phyloP scores from a whole-genome alignment of 30 jellyfish, hydroid and myxozoan genomes.

The Hydractinia symbiolongicarpus region DNA sequence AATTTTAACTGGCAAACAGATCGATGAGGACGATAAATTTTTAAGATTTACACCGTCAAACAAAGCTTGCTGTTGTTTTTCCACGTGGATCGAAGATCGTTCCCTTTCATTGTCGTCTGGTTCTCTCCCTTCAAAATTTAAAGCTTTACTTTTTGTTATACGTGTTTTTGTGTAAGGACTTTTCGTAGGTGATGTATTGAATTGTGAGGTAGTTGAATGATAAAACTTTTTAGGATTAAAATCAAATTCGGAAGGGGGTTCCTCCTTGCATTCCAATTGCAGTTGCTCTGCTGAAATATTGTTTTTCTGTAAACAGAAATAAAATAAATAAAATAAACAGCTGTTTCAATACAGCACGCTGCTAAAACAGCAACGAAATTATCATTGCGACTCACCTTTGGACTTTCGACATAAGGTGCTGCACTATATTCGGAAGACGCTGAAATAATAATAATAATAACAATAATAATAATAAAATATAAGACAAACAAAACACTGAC shows the following conservation, averaged over 20 bases:
- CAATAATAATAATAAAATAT: too few species aligned
- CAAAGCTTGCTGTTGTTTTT: slow-evolving; percentile 19
- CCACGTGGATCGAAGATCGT: slow-evolving; percentile 22
- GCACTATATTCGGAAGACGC: too few species aligned
- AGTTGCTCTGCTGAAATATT: neutral
- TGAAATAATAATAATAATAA: too few species aligned
- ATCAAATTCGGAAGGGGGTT: slow-evolving; percentile 7
- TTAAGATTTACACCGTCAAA: neutral
- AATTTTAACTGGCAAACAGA: slow-evolving; percentile 20
- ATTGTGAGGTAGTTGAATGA: neutral
- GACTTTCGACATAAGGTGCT: too few species aligned
- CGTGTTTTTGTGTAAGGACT: neutral
- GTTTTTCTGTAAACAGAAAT: too few species aligned
- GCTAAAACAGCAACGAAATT: too few species aligned
- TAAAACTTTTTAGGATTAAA: slow-evolving; percentile 1
- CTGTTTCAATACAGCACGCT: too few species aligned
- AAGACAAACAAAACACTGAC: too few species aligned
- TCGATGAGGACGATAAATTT: neutral
- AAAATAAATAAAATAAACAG: too few species aligned
- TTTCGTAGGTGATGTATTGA: neutral
- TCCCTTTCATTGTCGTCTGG: neutral
- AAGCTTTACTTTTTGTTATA: neutral
- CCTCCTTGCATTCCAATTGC: slow-evolving; percentile 37
- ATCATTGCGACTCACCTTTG: too few species aligned
- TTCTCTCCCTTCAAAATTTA: neutral